Evolutionary conservation across 2,888 invertebrate genomes (phyloP).

Genomic region (Monochamus alternatus): DNA sequence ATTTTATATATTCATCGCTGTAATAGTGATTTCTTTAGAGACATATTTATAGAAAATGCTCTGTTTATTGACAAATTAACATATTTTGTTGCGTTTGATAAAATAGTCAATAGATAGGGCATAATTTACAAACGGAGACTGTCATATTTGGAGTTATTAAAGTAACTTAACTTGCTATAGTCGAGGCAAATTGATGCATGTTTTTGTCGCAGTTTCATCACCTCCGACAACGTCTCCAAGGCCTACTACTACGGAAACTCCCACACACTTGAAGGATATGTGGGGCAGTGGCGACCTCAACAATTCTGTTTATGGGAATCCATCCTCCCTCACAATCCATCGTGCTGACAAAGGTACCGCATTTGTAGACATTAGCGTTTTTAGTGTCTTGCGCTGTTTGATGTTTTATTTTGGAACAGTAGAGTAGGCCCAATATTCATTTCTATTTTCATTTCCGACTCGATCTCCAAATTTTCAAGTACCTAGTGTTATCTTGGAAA

Average conservation of each 20-base stretch:
- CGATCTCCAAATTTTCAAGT: too few species aligned
- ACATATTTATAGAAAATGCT: neutral
- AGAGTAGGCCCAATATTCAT: neutral
- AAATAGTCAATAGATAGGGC: neutral
- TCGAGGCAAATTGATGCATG: conserved; percentile 54
- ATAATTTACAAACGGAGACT: neutral
- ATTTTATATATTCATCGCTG: too few species aligned
- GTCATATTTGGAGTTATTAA: conserved; percentile 24
- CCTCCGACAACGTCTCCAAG: conserved; percentile 87
- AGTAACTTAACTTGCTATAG: conserved; percentile 25
- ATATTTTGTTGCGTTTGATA: neutral
- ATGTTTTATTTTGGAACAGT: conserved; percentile 11
- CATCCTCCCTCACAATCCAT: conserved; percentile 78
- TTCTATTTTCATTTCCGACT: neutral
- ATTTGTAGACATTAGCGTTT: conserved; percentile 25
- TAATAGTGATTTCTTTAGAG: too few species aligned
- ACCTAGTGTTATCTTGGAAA: too few species aligned
- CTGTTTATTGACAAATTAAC: neutral
- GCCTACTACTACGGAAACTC: conserved; percentile 80
- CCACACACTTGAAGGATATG: conserved; percentile 67
- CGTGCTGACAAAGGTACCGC: conserved; percentile 74
- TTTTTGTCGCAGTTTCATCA: conserved; percentile 79
- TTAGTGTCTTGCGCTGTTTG: conserved; percentile 20
- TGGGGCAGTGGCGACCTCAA: conserved; percentile 73
- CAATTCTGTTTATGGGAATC: conserved; percentile 77